Evolutionary conservation across 2,797 vertebrate species (phyloP).

Genomic region (Eulemur rubriventer): DNA sequence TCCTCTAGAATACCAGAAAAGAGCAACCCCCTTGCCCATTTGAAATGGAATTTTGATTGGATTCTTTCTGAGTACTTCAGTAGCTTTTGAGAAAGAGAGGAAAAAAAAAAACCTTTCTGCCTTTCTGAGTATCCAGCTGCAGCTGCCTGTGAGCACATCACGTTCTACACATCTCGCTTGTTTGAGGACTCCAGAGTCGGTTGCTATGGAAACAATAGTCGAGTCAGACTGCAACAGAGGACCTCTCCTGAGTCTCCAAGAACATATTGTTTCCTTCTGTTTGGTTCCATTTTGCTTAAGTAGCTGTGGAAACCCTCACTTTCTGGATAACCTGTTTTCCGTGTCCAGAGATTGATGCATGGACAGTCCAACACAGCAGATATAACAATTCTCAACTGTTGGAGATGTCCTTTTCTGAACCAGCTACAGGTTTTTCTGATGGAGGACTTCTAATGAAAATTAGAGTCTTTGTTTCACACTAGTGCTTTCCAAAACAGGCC

Average conservation of each 20-base stretch:
- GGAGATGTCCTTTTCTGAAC: neutral
- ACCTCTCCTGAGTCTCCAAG: neutral
- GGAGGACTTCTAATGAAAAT: slow-evolving; percentile 3
- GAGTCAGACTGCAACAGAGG: neutral
- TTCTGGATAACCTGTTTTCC: neutral
- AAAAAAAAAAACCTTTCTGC: neutral
- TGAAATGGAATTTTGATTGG: slow-evolving; percentile 50
- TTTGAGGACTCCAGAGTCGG: neutral
- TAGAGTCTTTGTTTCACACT: neutral
- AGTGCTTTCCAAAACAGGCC: slow-evolving; percentile 7
- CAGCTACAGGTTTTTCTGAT: neutral
- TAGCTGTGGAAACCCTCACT: neutral
- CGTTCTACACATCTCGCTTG: neutral
- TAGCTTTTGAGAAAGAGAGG: neutral
- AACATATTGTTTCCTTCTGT: slow-evolving; percentile 55
- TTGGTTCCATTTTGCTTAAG: slow-evolving; percentile 24
- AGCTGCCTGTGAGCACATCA: neutral
- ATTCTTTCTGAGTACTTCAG: slow-evolving; percentile 15
- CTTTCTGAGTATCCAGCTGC: slow-evolving; percentile 21
- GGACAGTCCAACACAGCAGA: neutral
- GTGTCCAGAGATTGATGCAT: neutral
- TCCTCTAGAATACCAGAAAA: neutral
- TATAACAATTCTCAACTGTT: neutral
- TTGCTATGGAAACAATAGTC: slow-evolving; percentile 62
- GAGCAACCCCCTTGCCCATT: neutral